Percentiles rank a stretch among this genome's conserved stretches.
These are phyloP conservation scores for Philaethria dido DNA, from an alignment of 2,888 invertebrate species.

Conservation along the genomic window DNA sequence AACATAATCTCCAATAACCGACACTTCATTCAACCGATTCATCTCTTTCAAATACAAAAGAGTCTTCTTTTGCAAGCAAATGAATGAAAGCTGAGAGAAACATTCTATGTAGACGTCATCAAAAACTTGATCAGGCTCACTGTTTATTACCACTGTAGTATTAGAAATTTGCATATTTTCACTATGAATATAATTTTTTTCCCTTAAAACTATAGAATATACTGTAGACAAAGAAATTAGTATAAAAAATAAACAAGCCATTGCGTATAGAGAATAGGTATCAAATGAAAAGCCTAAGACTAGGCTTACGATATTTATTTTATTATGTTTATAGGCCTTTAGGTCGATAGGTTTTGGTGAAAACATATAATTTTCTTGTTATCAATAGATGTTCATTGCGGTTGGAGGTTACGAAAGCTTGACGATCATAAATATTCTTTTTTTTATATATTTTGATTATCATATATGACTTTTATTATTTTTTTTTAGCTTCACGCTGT, in stretches of 20 bases:
- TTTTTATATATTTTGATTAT: neutral
- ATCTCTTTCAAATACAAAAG: conserved; percentile 82
- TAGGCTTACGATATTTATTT: conserved; percentile 70
- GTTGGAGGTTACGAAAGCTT: conserved; percentile 37
- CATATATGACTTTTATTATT: too few species aligned
- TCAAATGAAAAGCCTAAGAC: conserved; percentile 62
- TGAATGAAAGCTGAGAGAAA: conserved; percentile 80
- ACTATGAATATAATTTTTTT: conserved; percentile 39
- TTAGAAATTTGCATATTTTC: conserved; percentile 43
- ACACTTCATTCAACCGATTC: conserved; percentile 79
- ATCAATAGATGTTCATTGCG: conserved; percentile 26
- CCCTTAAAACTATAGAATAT: conserved; percentile 49
- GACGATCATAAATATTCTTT: neutral
- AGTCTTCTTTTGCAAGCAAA: conserved; percentile 84
- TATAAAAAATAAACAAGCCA: conserved; percentile 58
- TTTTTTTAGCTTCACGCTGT: too few species aligned
- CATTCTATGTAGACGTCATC: conserved; percentile 82
- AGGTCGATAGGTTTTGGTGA: conserved; percentile 66
- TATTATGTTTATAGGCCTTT: conserved; percentile 66
- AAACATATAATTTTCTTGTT: conserved; percentile 60
- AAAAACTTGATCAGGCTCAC: conserved; percentile 65
- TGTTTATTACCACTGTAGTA: conserved; percentile 29
- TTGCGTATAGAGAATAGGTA: conserved; percentile 45
- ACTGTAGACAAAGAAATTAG: conserved; percentile 47
- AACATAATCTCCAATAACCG: conserved; percentile 81